Evolutionary conservation across 2,113 vertebrate species (phyloP).

Genomic region (Calyptomena viridis): DNA sequence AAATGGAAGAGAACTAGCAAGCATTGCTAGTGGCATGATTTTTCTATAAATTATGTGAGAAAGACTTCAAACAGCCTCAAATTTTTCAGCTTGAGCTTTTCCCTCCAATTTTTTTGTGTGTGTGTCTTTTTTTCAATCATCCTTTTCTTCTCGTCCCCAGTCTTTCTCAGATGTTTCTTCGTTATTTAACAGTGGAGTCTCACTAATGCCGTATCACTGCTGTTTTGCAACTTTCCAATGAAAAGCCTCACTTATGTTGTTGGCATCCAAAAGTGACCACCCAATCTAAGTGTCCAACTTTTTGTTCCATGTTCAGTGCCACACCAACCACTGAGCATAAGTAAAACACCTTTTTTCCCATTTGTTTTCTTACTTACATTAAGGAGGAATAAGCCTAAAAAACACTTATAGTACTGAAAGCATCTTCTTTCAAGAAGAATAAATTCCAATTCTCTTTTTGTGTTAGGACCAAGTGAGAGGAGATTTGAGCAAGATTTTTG

Average conservation of each 20-base stretch:
- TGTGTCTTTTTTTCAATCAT: no score
- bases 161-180: neutral
- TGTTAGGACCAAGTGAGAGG: neutral
- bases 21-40: neutral
- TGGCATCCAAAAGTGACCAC: neutral
- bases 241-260: neutral
- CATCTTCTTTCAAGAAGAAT: neutral
- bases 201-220: neutral
- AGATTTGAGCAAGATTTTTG: neutral
- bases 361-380: neutral
- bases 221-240: neutral
- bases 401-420: neutral
- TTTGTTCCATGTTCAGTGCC: neutral
- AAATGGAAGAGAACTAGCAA: neutral
- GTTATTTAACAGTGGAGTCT: neutral
- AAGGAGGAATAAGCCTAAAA: neutral
- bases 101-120: fast-evolving
- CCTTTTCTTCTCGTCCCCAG: neutral
- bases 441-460: neutral
- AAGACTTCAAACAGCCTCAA: neutral
- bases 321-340: neutral
- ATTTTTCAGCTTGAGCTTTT: neutral
- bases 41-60: neutral
- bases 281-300: neutral
- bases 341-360: neutral